A percentile compares a stretch with the other conserved stretches of the same genome.
These are phyloP conservation scores for Trichomalopsis sarcophagae DNA, from an alignment of 1,140 invertebrate genomes.

Conservation along the genomic window DNA sequence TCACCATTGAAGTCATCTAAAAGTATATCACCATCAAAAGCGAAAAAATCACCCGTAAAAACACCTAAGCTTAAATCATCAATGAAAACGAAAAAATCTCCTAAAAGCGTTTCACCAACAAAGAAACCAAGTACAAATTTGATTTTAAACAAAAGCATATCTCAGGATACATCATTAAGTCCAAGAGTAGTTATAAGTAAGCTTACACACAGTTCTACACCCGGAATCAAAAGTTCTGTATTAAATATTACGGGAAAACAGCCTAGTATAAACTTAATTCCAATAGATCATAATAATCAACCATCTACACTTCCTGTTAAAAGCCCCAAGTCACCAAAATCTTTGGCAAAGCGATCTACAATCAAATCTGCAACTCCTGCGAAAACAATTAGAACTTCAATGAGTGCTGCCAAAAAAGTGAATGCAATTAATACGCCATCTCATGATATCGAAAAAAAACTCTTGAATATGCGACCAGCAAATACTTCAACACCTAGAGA, in stretches of 20 bases:
- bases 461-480: slow-evolving; percentile 18
- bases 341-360: background rate
- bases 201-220: slow-evolving; percentile 29
- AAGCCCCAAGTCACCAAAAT: background rate
- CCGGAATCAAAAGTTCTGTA: background rate
- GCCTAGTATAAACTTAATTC: slow-evolving; percentile 34
- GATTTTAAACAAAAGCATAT: background rate
- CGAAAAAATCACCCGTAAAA: slow-evolving; percentile 32
- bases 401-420: background rate
- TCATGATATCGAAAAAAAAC: slow-evolving; percentile 17
- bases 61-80: background rate
- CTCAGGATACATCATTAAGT: slow-evolving; percentile 30
- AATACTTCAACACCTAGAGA: slow-evolving; percentile 49
- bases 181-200: slow-evolving; percentile 56
- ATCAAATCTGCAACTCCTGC: background rate
- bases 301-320: background rate
- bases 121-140: background rate
- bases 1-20: slow-evolving; percentile 21
- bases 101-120: background rate
- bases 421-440: background rate
- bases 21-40: background rate
- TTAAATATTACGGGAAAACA: slow-evolving; percentile 24
- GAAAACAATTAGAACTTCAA: background rate
- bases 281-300: slow-evolving; percentile 25
- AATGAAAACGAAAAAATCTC: slow-evolving; percentile 31